Base-by-base conservation (phyloP, 2,113 vertebrate species). In the Sminthopsis crassicaudata region DNA sequence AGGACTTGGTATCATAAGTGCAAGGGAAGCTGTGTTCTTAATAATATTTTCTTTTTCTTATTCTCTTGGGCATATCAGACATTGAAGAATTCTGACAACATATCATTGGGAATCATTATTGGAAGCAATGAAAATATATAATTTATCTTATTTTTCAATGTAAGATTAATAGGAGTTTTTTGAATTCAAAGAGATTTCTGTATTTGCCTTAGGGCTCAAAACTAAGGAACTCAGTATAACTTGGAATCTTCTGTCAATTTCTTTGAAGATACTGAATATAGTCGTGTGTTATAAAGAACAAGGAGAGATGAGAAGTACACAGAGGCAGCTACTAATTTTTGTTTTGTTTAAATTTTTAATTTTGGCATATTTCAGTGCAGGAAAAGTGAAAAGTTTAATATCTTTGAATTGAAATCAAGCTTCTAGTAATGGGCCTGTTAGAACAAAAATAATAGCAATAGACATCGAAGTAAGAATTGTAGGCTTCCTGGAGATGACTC, bases 1-100 rank as follows among this genome's bases (percentile, higher is more conserved):
- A 42, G 42, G n/a, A n/a, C 67, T 84, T 96, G 94, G 88, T 91
- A 92, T 94, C 67, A 10, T 46, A 92, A 95, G 50, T 25, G 30
- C 22, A 84, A 92, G 89, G 91, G 90, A 84, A 42, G 93, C 42
- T 96, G 91, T 50, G 26, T 76, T 76, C 60, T 84, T 84, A 42
- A 16, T 3, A 67, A 84, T 84, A 84, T 19, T 0, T 84, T 84
- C n/a, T 84, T 84, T 84, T 23, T 36, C 36, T 26, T 22, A 42
- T 8, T 19, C n/a, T 84, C n/a, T n/a, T 84, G 36, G 67, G 36
- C 67, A n/a, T 22, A 23, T n/a, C 19, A 42, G n/a, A 42, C 16
- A 84, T 42, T 42, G n/a, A 84, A 23, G 19, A 84, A 84, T 6
- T n/a, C 67, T 84, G n/a, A 84, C 36, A 23, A 84, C 67, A 42